phyloP scores from a whole-genome alignment of 2,797 vertebrate species.

The Tragelaphus oryx region DNA sequence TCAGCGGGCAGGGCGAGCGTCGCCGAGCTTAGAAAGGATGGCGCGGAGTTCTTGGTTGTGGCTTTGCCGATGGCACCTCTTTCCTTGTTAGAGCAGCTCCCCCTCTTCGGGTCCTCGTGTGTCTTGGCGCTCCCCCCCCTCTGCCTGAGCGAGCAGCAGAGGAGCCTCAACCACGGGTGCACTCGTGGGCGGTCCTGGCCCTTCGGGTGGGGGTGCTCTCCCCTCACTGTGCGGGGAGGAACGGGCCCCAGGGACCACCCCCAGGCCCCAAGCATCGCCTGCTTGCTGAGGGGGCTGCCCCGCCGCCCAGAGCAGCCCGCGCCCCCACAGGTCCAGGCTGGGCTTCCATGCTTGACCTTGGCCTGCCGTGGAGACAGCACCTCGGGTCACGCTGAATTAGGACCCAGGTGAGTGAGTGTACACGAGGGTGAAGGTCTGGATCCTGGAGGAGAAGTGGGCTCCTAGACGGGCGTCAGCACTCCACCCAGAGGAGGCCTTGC shows the following conservation, averaged over 20 bases:
- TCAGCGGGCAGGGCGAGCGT: background rate
- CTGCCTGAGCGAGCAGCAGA: background rate
- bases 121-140: background rate
- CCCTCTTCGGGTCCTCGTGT: background rate
- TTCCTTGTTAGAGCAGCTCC: background rate
- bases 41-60: background rate
- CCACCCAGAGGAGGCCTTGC: background rate
- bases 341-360: background rate
- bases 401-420: background rate
- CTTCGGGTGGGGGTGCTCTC: background rate
- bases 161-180: background rate
- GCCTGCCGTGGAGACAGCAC: too few species aligned
- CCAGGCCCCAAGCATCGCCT: background rate
- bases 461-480: rapidly evolving
- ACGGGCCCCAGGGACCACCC: background rate
- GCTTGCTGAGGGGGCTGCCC: background rate
- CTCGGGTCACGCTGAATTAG: background rate
- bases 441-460: too few species aligned
- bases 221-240: background rate
- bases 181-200: background rate
- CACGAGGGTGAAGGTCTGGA: background rate
- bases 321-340: too few species aligned
- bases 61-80: background rate
- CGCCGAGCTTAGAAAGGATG: background rate
- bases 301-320: rapidly evolving